These are phyloP conservation scores for Adrianichthys oophorus DNA, from an alignment of 2,797 vertebrate species.

Conservation along the genomic window DNA sequence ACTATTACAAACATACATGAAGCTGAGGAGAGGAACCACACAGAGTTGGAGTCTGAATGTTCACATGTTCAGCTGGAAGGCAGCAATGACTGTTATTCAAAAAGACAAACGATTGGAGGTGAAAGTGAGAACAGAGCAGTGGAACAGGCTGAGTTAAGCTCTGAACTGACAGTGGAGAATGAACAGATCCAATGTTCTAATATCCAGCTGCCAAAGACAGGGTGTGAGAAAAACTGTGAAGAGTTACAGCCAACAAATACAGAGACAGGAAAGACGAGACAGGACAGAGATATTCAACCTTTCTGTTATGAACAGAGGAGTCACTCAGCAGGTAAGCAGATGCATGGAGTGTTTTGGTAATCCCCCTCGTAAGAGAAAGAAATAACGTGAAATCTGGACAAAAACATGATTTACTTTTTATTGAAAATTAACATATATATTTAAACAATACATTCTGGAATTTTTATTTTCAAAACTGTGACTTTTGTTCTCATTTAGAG, in stretches of 20 bases:
- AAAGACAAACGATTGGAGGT: slow-evolving; percentile 11
- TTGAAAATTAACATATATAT: too few species aligned
- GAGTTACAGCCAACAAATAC: slow-evolving; percentile 1
- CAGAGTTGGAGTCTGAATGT: slow-evolving; percentile 13
- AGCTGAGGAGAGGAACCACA: slow-evolving; percentile 3
- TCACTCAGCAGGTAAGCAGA: slow-evolving; percentile 22
- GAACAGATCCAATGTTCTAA: slow-evolving; percentile 6
- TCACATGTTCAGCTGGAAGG: background rate
- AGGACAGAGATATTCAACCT: background rate
- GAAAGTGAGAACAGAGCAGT: background rate
- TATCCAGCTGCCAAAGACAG: background rate
- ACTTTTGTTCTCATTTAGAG: too few species aligned
- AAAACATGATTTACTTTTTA: too few species aligned
- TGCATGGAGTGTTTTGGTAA: too few species aligned
- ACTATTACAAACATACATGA: slow-evolving; percentile 1
- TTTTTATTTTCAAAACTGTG: too few species aligned
- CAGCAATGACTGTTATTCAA: background rate
- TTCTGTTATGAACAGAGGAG: background rate
- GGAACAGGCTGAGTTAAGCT: fast-evolving
- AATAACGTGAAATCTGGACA: too few species aligned
- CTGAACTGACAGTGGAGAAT: slow-evolving; percentile 9
- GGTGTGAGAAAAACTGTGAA: background rate
- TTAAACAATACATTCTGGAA: too few species aligned
- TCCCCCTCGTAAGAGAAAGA: too few species aligned
- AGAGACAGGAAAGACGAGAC: slow-evolving; percentile 3